Evolutionary conservation across 1,140 invertebrate species (phyloP).

Genomic region (Maconellicoccus hirsutus): DNA sequence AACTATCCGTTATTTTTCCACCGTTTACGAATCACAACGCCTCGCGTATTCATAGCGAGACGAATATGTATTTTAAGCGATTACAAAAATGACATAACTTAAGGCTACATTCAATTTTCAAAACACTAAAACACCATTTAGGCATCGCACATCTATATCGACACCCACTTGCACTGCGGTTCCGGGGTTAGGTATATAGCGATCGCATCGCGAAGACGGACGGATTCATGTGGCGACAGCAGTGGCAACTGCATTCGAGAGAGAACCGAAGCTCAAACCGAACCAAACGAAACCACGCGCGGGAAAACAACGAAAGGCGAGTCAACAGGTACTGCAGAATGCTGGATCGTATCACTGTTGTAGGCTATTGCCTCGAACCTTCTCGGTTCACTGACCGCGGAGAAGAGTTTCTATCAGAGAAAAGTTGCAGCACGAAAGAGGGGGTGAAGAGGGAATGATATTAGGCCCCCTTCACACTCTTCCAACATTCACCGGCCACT

Average conservation of each 20-base stretch:
- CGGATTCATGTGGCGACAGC: background rate
- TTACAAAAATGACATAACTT: background rate
- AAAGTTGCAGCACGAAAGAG: slow-evolving; percentile 12
- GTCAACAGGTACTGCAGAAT: slow-evolving; percentile 15
- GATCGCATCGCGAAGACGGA: background rate
- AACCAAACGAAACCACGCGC: background rate
- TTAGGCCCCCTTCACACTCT: background rate
- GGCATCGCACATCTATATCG: background rate
- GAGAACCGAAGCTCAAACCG: background rate
- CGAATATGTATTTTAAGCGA: background rate
- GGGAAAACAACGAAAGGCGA: background rate
- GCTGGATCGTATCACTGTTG: slow-evolving; percentile 10
- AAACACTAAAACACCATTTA: background rate
- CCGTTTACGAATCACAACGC: background rate
- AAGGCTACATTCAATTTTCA: background rate
- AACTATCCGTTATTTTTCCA: background rate
- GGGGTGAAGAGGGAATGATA: background rate
- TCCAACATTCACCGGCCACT: slow-evolving; percentile 4
- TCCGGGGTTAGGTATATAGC: slow-evolving; percentile 15
- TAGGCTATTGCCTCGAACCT: slow-evolving; percentile 15
- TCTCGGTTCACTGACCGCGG: slow-evolving; percentile 15
- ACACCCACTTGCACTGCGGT: slow-evolving; percentile 27
- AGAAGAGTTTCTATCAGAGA: slow-evolving; percentile 20
- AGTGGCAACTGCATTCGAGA: background rate
- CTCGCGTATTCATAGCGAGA: background rate